Base-by-base conservation (phyloP, 2,113 vertebrate species). In the Argyrosomus japonicus region DNA sequence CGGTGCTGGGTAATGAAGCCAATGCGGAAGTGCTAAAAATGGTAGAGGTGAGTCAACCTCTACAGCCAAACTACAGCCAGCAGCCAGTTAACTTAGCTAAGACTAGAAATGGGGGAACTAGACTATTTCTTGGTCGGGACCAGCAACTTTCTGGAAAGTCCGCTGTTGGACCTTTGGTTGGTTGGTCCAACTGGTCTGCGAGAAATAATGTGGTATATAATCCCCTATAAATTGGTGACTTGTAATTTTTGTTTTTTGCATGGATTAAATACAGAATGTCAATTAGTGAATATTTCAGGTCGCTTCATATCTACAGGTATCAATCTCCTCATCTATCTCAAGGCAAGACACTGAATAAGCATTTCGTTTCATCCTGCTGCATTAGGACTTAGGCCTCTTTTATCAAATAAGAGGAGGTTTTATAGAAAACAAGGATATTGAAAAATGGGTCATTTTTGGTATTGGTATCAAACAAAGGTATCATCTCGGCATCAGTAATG, bases 301-400 rank as follows among this genome's bases (percentile, higher is more conserved):
- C 32, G 6, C 32, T 6, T 32, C 32, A 32, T 32, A 6, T 32
- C 29, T 32, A 32, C 29, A 32, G 63, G 56, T 70, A 82, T 82
- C 70, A 50, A n/a, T 78, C 19, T 58, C 79, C 65, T 81, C 21
- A 78, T 78, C 25, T 61, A 63, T 65, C 58, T 70, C 43, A 50
- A 47, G 32, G 78, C 54, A 81, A 75, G 62, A 74, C 43, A 45
- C 10, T 13, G 12, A 45, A 13, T 45, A 45, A 45, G 43, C 43
- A 11, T 45, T 75, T 83, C 8, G 2, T 84, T 75, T 57, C 56
- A 36, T 19, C 23, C n/a, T 29, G 14, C 56, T 74, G 43, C n/a
- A 12, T 10, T 56, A 45, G 23, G 36, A 71, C 45, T 45, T 48
- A 62, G 29, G 36, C 29, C 48, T 53, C 53, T 70, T 67, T 62